phyloP scores from a whole-genome alignment of 2,113 vertebrate species.

The Stegastes partitus region DNA sequence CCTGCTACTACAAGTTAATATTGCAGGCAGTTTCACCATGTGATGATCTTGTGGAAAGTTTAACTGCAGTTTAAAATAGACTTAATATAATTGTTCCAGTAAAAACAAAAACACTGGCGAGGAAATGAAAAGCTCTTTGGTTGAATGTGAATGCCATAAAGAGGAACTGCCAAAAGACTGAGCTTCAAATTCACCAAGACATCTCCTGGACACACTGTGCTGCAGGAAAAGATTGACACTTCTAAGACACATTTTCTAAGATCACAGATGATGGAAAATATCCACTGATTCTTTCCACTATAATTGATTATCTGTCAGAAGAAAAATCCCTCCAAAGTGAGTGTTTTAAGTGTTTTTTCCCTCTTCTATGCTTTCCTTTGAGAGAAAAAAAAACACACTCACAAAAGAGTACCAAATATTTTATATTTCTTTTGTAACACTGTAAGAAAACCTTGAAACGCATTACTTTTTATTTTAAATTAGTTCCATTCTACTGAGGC shows the following conservation, averaged over 20 bases:
- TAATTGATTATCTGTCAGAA: slow-evolving; percentile 31
- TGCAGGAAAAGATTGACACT: slow-evolving; percentile 23
- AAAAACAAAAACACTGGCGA: slow-evolving; percentile 44
- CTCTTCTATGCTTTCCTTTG: not conserved
- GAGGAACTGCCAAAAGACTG: slow-evolving; percentile 20
- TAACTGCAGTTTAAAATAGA: slow-evolving; percentile 36
- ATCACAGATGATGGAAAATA: slow-evolving; percentile 26
- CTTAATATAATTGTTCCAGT: slow-evolving; percentile 27
- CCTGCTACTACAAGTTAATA: not conserved
- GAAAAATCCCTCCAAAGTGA: slow-evolving; percentile 11
- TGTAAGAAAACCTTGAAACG: not conserved
- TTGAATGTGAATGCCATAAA: slow-evolving; percentile 37
- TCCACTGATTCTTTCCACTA: not conserved
- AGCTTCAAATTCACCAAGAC: slow-evolving; percentile 26
- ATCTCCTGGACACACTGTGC: slow-evolving; percentile 31
- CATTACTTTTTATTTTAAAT: too few relatives aligned
- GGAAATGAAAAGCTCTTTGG: slow-evolving; percentile 39
- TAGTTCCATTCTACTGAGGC: too few relatives aligned
- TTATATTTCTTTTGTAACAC: not conserved
- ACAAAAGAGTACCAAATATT: not conserved
- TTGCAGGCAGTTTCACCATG: not conserved
- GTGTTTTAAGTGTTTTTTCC: slow-evolving; percentile 14
- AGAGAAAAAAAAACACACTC: not conserved
- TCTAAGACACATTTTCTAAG: slow-evolving; percentile 33
- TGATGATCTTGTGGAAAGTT: slow-evolving; percentile 33